phyloP scores from a whole-genome alignment of 2,888 invertebrate genomes.

The Andrena hattorfiana region DNA sequence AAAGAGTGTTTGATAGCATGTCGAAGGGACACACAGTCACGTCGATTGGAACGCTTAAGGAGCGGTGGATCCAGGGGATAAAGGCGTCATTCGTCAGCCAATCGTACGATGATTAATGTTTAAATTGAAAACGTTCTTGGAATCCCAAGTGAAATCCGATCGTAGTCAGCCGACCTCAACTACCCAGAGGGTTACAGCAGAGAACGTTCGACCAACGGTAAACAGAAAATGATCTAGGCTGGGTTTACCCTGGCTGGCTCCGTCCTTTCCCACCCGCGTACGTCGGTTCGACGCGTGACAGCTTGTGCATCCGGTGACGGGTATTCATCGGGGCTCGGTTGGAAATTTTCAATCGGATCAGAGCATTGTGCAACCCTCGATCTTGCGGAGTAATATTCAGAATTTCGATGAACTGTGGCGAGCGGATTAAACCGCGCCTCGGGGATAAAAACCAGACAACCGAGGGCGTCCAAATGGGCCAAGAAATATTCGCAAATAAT shows the following conservation, averaged over 20 bases:
- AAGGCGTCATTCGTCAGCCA: slow-evolving; percentile 46
- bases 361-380: slow-evolving; percentile 14
- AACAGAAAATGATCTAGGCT: slow-evolving; percentile 51
- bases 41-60: slow-evolving; percentile 51
- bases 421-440: slow-evolving; percentile 22
- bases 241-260: slow-evolving; percentile 15
- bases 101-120: slow-evolving; percentile 74
- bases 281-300: slow-evolving; percentile 36
- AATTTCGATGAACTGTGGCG: slow-evolving; percentile 21
- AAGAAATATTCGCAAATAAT: slow-evolving; percentile 16
- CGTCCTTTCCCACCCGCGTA: background rate
- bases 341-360: slow-evolving; percentile 23
- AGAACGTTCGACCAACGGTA: slow-evolving; percentile 43
- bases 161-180: slow-evolving; percentile 53
- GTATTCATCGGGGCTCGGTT: slow-evolving; percentile 11
- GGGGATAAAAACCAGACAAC: background rate
- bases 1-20: background rate
- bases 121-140: slow-evolving; percentile 76
- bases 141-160: slow-evolving; percentile 69
- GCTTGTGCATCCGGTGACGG: slow-evolving; percentile 15
- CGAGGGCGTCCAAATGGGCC: background rate
- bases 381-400: slow-evolving; percentile 21
- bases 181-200: slow-evolving; percentile 35
- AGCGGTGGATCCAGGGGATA: slow-evolving; percentile 48
- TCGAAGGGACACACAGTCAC: background rate